Conservation (phyloP, 1,140 invertebrate genomes). For the Leptopilina boulardi region DNA sequence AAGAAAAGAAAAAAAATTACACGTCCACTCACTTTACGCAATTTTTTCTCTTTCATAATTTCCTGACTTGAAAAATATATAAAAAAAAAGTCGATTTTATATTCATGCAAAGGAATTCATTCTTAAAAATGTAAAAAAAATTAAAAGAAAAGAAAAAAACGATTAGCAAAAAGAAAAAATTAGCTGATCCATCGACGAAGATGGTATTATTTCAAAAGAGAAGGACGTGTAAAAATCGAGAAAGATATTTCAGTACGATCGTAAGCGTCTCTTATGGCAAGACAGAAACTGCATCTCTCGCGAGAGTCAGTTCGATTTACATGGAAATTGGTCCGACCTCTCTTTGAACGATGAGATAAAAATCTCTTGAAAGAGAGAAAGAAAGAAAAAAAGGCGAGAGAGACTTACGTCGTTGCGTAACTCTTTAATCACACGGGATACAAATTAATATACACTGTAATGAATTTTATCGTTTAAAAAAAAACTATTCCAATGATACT, state of each 20-base stretch:
- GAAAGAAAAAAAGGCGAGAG: too few relatives aligned
- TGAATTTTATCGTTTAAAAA: too few relatives aligned
- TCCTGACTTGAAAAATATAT: background rate
- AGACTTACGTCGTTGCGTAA: constrained; percentile 46
- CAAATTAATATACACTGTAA: background rate
- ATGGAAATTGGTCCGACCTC: constrained; percentile 41
- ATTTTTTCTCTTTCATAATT: constrained; percentile 38
- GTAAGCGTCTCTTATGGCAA: background rate
- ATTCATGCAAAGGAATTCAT: background rate
- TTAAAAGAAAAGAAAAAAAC: background rate
- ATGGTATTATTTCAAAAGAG: background rate
- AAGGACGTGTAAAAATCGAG: background rate
- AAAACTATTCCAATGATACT: too few relatives aligned
- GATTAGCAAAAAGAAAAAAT: background rate
- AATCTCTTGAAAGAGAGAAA: too few relatives aligned
- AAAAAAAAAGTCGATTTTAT: background rate
- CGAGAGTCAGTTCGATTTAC: constrained; percentile 42
- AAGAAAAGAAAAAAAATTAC: constrained; percentile 31
- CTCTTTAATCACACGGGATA: constrained; percentile 12
- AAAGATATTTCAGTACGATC: constrained; percentile 15
- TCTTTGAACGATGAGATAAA: constrained; percentile 37
- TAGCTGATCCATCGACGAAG: background rate
- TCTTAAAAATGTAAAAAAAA: background rate
- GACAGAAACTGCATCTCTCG: constrained; percentile 6
- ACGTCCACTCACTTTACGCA: constrained; percentile 30